Conservation (phyloP, 2,797 vertebrate species). For the Onychomys arenicola region DNA sequence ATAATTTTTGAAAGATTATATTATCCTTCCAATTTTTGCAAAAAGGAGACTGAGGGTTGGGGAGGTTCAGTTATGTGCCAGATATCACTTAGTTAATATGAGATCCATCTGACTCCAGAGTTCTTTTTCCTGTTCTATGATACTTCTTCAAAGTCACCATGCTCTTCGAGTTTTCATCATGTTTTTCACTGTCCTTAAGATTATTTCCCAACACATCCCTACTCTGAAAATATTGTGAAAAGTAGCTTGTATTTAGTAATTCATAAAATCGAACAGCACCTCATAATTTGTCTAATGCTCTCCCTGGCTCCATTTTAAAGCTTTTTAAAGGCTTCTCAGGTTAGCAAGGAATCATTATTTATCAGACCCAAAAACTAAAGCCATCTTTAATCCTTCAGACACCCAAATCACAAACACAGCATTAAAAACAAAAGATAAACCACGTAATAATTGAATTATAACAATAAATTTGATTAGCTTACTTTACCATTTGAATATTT, state of each 20-base stretch:
- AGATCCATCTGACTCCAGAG: not conserved
- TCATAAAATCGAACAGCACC: slow-evolving; percentile 27
- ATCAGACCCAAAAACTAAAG: slow-evolving; percentile 50
- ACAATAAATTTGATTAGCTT: slow-evolving; percentile 28
- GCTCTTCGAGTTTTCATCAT: slow-evolving; percentile 10
- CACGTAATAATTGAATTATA: slow-evolving; percentile 43
- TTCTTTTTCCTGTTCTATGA: slow-evolving; percentile 34
- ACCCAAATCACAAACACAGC: slow-evolving; percentile 50
- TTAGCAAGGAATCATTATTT: not conserved
- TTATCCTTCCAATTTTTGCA: slow-evolving; percentile 35
- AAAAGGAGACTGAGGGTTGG: slow-evolving; percentile 17
- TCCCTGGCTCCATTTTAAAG: slow-evolving; percentile 18
- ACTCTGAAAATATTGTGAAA: slow-evolving; percentile 55
- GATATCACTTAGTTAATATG: slow-evolving; percentile 8
- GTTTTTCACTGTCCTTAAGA: slow-evolving; percentile 26
- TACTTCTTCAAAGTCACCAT: not conserved
- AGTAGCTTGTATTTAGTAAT: slow-evolving; percentile 9
- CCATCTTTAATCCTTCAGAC: slow-evolving; percentile 36
- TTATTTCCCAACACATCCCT: not conserved
- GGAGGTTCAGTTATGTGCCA: slow-evolving; percentile 34
- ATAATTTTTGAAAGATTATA: slow-evolving; percentile 13
- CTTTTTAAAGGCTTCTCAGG: slow-evolving; percentile 8
- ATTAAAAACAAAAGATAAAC: slow-evolving; percentile 57
- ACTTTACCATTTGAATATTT: slow-evolving; percentile 46
- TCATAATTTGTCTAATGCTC: slow-evolving; percentile 57